Conservation (phyloP, 2,113 vertebrate genomes). For the Cyprinodon tularosa region DNA sequence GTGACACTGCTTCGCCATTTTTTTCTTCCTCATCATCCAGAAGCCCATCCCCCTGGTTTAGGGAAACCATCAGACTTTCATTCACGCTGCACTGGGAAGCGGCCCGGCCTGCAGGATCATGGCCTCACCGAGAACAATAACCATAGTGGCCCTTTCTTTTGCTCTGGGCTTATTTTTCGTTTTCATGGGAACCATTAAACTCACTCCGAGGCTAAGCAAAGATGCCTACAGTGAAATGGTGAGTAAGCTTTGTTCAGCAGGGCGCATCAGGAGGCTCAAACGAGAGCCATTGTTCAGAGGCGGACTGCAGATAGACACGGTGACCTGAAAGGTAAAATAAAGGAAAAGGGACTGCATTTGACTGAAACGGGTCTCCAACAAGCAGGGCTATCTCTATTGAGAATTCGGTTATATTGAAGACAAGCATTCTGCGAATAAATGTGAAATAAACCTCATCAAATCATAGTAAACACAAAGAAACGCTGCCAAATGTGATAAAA, state of each 20-base stretch:
- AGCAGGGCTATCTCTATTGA: background rate
- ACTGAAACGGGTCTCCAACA: background rate
- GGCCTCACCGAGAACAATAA: constrained; percentile 93
- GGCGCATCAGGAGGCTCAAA: background rate
- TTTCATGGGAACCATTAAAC: constrained; percentile 98
- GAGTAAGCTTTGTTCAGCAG: constrained; percentile 68
- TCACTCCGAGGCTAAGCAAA: constrained; percentile 95
- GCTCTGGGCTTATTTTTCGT: constrained; percentile 96
- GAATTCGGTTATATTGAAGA: background rate
- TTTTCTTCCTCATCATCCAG: constrained; percentile 25
- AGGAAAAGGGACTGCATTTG: background rate
- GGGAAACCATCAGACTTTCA: constrained; percentile 30
- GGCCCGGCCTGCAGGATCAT: constrained; percentile 71
- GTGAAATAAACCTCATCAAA: background rate
- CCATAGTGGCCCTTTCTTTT: constrained; percentile 92
- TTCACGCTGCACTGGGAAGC: constrained; percentile 44
- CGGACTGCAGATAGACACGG: constrained; percentile 17
- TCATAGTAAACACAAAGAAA: background rate
- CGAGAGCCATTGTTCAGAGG: constrained; percentile 67
- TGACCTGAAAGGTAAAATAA: constrained; percentile 56
- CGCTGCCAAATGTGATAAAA: background rate
- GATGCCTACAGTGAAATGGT: constrained; percentile 98
- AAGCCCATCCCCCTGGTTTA: constrained; percentile 65
- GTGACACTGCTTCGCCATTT: constrained; percentile 48
- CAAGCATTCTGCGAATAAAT: background rate